These are phyloP conservation scores for Arbacia lixula DNA, from an alignment of 53 echinoderm and acorn worm species.

Conservation along the genomic window DNA sequence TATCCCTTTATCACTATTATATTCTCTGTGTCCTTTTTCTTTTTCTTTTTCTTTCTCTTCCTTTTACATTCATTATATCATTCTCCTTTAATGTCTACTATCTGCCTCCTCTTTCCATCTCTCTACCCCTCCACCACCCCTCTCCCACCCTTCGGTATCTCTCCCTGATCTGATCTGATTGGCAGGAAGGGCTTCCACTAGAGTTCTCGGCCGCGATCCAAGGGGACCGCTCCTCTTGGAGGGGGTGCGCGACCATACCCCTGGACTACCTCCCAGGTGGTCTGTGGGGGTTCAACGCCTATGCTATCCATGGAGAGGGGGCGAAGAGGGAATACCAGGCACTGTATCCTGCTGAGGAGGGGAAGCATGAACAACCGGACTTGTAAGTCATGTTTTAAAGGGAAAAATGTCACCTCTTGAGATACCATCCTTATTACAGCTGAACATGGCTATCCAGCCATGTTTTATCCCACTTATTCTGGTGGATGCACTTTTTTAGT, in stretches of 20 bases:
- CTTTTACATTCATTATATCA: not conserved
- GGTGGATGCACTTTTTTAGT: too few species aligned
- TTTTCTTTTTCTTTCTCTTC: not conserved
- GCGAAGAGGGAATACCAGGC: slow-evolving; percentile 70
- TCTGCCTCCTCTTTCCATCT: not conserved
- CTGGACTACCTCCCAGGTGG: slow-evolving; percentile 71
- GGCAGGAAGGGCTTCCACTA: slow-evolving; percentile 72
- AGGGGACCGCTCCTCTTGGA: slow-evolving; percentile 62
- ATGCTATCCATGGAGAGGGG: slow-evolving; percentile 81
- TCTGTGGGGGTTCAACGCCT: slow-evolving; percentile 72
- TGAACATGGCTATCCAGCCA: too few species aligned
- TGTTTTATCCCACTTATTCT: too few species aligned
- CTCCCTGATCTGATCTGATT: not conserved
- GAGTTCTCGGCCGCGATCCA: slow-evolving; percentile 65
- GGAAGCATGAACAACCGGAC: slow-evolving; percentile 65
- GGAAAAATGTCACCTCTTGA: too few species aligned
- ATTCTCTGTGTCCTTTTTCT: too few species aligned
- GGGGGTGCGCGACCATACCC: slow-evolving; percentile 67
- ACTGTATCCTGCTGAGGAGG: slow-evolving; percentile 64
- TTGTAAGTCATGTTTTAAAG: slow-evolving; percentile 65
- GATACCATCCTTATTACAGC: too few species aligned
- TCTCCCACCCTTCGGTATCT: not conserved
- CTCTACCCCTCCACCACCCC: not conserved
- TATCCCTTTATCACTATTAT: too few species aligned
- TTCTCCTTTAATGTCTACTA: not conserved